A percentile compares a stretch with the other conserved stretches of the same genome.
These are phyloP conservation scores for Ophioninae sp. DNA, from an alignment of 2,888 invertebrate genomes.

Conservation along the genomic window DNA sequence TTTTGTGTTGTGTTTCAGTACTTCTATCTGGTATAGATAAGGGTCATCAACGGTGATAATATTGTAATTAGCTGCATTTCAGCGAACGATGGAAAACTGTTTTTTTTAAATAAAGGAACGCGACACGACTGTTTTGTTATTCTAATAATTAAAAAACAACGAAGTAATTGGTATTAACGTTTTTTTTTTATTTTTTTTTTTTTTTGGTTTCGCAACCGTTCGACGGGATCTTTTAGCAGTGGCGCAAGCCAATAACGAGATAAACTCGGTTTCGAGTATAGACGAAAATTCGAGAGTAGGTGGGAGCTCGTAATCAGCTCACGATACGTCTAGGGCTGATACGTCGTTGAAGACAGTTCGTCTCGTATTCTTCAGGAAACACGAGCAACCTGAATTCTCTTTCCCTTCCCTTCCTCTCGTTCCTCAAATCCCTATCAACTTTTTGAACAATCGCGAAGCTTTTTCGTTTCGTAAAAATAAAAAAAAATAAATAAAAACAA, in stretches of 20 bases:
- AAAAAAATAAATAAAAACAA: background rate
- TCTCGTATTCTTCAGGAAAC: conserved; percentile 65
- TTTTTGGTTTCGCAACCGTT: conserved; percentile 15
- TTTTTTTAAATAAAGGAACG: background rate
- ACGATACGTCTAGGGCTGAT: conserved; percentile 71
- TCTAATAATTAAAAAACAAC: background rate
- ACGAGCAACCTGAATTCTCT: conserved; percentile 40
- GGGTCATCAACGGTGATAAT: background rate
- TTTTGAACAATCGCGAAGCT: background rate
- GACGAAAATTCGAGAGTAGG: conserved; percentile 63
- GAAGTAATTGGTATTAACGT: conserved; percentile 2
- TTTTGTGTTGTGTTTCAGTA: conserved; percentile 27
- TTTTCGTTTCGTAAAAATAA: background rate
- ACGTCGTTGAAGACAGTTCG: conserved; percentile 69
- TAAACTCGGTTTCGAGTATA: conserved; percentile 41
- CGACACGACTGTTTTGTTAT: background rate
- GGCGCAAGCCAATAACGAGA: conserved; percentile 55
- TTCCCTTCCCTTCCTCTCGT: conserved; percentile 5
- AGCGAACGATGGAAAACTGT: background rate
- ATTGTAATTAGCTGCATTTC: background rate
- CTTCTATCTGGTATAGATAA: conserved; percentile 43
- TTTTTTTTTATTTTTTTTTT: conserved; percentile 6
- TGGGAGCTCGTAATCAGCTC: conserved; percentile 72
- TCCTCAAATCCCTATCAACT: background rate
- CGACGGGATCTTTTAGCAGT: conserved; percentile 60